Base-by-base conservation (phyloP, 2,113 vertebrate species). In the Todiramphus saurophagus region DNA sequence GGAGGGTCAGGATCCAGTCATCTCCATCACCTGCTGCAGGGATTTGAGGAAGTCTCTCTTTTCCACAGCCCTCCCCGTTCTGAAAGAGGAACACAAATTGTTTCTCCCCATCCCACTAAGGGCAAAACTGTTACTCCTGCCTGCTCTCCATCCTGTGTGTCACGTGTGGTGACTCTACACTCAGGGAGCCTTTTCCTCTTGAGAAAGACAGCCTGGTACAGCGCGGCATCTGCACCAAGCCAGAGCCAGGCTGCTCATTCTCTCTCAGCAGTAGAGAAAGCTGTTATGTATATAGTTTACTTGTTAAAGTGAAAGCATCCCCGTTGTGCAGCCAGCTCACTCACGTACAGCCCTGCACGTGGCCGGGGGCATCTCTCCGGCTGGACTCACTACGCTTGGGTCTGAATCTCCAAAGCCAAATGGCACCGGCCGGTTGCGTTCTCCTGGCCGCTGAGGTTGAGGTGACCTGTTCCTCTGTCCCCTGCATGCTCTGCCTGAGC, bases 301-400 rank as follows among this genome's bases (percentile, higher is more conserved):
- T 56, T 35, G 13, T n/a, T 23, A 74, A 48, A 93, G 83, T 10
- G 67, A 73, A 68, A 87, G 50, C 53, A 41, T 17, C 28, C 2
- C 11, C 37, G 70, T 30, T 33, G 51, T 2, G 46, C 72, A 66
- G 78, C 37, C 21, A 16, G 68, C 68, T 62, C 8, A 1, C 50
- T 50, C 9, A 25, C 0, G 1, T 12, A 27, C 35, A n/a, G 7
- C 14, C 51, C 56, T 25, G 56, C 67, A 30, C 8, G 1, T 3
- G 55, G 66, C 56, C 82, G 84, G 25, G 78, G 70, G 66, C 39
- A 43, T 10, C 88, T 9, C 12, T 2, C 39, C 58, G 10, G 9
- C 87, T 31, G 5, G 2, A n/a, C 2, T 11, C 53, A 0, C 53
- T 17, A 11, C 0, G 28, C 70, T 12, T 2, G 62, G 27, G 27